These are phyloP conservation scores for Malurus cyaneus DNA, from an alignment of 2,113 vertebrate genomes.

Conservation along the genomic window DNA sequence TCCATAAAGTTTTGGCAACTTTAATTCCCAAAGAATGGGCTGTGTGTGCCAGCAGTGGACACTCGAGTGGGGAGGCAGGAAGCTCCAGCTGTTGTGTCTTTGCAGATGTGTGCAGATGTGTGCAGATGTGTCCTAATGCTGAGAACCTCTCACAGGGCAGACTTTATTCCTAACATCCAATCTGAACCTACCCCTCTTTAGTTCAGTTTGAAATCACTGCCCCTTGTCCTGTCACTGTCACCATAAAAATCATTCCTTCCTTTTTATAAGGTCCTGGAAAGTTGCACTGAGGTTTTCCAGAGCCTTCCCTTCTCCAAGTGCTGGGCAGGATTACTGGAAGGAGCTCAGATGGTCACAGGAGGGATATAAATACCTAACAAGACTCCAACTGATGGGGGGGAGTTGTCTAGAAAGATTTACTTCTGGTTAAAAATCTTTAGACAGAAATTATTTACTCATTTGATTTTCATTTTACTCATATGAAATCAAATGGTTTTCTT, in stretches of 20 bases:
- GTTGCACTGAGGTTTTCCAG: not conserved
- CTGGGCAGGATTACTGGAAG: not conserved
- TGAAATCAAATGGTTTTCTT: too few relatives aligned
- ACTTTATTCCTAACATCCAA: not conserved
- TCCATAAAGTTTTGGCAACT: not conserved
- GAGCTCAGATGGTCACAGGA: not conserved
- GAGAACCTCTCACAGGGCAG: not conserved
- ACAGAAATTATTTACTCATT: not conserved
- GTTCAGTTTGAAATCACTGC: not conserved
- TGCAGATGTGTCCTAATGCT: not conserved
- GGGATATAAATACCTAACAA: not conserved
- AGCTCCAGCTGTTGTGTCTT: not conserved
- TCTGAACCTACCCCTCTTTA: not conserved
- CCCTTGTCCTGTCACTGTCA: not conserved
- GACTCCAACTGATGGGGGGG: not conserved
- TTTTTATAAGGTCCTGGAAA: not conserved
- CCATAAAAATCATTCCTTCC: not conserved
- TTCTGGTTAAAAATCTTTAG: not conserved
- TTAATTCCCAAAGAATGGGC: not conserved
- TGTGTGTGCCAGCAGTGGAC: not conserved
- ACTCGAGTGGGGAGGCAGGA: not conserved
- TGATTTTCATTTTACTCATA: too few relatives aligned
- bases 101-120: not conserved
- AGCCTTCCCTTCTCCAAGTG: not conserved
- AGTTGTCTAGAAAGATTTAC: not conserved